Base-by-base conservation (phyloP, 2,888 invertebrate genomes). In the Eulithis testata region DNA sequence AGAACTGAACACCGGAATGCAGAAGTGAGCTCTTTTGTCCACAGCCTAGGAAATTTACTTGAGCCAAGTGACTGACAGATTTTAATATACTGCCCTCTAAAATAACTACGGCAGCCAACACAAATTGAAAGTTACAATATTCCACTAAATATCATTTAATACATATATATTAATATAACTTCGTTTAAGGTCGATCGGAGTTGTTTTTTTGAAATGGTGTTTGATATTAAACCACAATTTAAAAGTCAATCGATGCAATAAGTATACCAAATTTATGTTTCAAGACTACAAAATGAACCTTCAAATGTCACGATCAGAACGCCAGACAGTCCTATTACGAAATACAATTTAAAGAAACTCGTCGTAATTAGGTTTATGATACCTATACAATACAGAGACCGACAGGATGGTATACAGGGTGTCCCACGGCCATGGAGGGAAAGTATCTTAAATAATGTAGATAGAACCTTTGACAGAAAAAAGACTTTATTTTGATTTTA, bases 1-100 rank as follows among this genome's bases (percentile, higher is more conserved):
- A 74, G 76, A 78, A 78, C 74, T 68, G 73, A 72, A 76, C 69
- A 69, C 81, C 76, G 77, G 78, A 78, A 80, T 78, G 80, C 77
- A 80, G 77, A 76, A 76, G 73, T 70, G 68, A 73, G 63, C 60
- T 64, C 55, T 52, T 44, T 58, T 57, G 55, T 43, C 45, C 45
- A 47, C 36, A 57, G 47, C 37, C 47, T 57, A 56, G 11, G 7
- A 31, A 12, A 31, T 47, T 56, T 57, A 49, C 11, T 57, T 57
- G 57, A 57, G 45, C 12, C 49, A 49, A 49, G 49, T 49, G 9
- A 21, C 49, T 49, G 49, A 21, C 21, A 12, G 11, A 49, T 49
- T 49, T 49, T 49, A 47, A 21, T 49, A 49, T 49, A 49, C 14
- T 49, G 49, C 21, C 3, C 49, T 9, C 49, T 49, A 9, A 21